phyloP scores from a whole-genome alignment of 1,140 invertebrate species.

The Apolygus lucorum region DNA sequence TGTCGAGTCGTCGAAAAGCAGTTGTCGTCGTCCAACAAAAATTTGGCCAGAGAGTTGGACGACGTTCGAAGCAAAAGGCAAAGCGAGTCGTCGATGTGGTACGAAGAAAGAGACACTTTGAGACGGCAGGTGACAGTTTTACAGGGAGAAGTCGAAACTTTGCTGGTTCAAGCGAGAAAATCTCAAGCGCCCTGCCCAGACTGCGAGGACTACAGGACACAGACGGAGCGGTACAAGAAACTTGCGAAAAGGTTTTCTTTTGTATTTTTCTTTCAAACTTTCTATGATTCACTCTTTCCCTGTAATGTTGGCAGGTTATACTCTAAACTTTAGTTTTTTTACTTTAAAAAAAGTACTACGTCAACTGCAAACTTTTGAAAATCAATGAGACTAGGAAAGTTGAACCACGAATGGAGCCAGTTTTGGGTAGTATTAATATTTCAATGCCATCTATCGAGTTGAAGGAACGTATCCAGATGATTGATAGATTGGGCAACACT shows the following conservation, averaged over 20 bases:
- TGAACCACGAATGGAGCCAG: no score
- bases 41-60: background rate
- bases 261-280: no score
- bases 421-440: no score
- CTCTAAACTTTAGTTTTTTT: no score
- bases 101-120: constrained; percentile 8
- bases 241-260: constrained; percentile 5
- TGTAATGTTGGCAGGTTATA: no score
- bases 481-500: no score
- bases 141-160: background rate
- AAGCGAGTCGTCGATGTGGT: background rate
- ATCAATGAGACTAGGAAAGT: no score
- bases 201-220: background rate
- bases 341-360: no score
- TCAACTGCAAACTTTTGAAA: no score
- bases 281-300: background rate
- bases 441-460: no score
- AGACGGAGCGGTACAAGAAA: background rate
- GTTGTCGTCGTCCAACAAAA: background rate
- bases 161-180: background rate
- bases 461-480: no score
- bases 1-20: background rate
- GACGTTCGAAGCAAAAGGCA: background rate
- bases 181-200: background rate
- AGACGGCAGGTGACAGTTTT: background rate